Base-by-base conservation (phyloP, 2,797 vertebrate species). In the Cossypha polioptera region DNA sequence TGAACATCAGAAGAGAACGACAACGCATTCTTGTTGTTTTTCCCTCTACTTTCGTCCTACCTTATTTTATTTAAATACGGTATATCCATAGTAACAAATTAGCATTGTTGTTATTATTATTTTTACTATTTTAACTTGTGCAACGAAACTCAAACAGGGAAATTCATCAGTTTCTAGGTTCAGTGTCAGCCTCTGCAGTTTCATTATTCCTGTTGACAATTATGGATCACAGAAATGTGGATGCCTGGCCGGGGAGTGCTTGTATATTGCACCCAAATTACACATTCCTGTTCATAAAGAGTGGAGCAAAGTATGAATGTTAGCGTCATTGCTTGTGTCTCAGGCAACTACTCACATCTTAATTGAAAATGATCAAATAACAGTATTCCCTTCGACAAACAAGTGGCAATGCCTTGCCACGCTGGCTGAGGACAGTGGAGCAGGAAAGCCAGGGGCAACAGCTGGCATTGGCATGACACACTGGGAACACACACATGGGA, bases 161-260 rank as follows among this genome's bases (percentile, higher is more conserved):
- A 97, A 93, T 85, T 95, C 86, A 71, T 97, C 94, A 80, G 86
- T 94, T 95, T 95, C 74, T 90, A 93, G 94, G 88, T 95, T 97
- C 57, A 76, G 83, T 61, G 75, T 78, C 92, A 95, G 93, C 85
- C 94, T 97, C 96, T 96, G 96, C 94, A 94, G 91, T 95, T 97
- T 97, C 97, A 97, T 98, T 97, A 98, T 97, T 97, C 94, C 96
- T 97, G 95, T 97, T 97, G 97, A 98, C 98, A 96, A 97, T 97
- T 98, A 98, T 20, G 45, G 90, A 98, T 77, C 7, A 5, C 80
- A 95, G 78, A 95, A 97, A 81, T 72, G 94, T 42, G 50, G 95
- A 97, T 95, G 96, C 91, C 97, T 94, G 96, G 95, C 96, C 92
- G 21, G 98, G 98, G 98, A 98, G 88, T 54, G 43, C 97, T 88